Percentiles rank a stretch among this genome's conserved stretches.
These are phyloP conservation scores for Theristus sp. DNA, from an alignment of 2,888 invertebrate genomes.

Conservation along the genomic window DNA sequence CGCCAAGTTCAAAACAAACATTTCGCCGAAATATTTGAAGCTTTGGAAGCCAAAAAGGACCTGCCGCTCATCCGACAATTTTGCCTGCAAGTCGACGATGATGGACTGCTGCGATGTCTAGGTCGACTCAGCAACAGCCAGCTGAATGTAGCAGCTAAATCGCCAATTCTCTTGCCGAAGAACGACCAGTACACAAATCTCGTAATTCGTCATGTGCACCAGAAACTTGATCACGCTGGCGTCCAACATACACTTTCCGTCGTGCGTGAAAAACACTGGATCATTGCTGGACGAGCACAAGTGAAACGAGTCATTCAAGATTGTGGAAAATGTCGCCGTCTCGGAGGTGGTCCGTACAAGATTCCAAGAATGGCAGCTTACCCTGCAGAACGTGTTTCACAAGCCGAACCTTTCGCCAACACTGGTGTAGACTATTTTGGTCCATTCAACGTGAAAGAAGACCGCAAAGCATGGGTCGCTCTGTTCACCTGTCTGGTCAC, in stretches of 20 bases:
- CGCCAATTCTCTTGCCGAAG: no score
- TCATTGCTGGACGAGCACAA: no score
- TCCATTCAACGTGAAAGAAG: slow-evolving; percentile 15
- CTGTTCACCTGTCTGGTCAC: no score
- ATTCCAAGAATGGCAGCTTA: not conserved
- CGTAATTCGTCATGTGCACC: not conserved
- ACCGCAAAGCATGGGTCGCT: slow-evolving; percentile 12
- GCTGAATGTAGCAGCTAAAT: no score
- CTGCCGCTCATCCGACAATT: no score
- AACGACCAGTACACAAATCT: no score
- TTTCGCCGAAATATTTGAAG: no score
- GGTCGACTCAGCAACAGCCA: not conserved
- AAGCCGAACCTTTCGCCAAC: not conserved
- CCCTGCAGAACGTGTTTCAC: not conserved
- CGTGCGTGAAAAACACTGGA: no score
- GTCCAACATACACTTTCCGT: no score
- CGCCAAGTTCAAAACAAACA: no score
- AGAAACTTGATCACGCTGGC: no score
- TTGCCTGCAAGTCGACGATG: not conserved
- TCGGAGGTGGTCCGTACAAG: not conserved
- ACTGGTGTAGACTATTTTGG: slow-evolving; percentile 1
- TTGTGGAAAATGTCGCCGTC: not conserved
- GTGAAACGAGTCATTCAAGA: not conserved
- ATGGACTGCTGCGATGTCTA: not conserved
- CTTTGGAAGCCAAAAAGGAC: no score